Percentiles rank a stretch among this genome's conserved stretches.
phyloP scores from a whole-genome alignment of 2,797 vertebrate genomes.

The Sebastes aleutianus region DNA sequence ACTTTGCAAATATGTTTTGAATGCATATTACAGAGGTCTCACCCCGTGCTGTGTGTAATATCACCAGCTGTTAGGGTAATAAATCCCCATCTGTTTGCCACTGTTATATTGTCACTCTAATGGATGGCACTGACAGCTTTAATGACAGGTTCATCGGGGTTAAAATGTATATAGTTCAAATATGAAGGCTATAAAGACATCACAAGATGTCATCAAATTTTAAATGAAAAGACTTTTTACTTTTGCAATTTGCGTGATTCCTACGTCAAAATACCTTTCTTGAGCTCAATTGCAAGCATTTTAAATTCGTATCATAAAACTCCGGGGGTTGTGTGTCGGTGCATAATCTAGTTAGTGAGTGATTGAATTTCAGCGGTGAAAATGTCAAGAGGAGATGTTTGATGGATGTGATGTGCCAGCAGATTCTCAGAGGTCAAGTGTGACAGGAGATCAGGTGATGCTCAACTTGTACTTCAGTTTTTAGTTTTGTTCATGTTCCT shows the following conservation, averaged over 20 bases:
- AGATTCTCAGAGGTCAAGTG: conserved; percentile 22
- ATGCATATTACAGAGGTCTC: not conserved
- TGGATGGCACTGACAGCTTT: conserved; percentile 36
- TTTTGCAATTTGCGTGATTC: not conserved
- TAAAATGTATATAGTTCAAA: conserved; percentile 19
- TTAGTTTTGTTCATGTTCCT: not conserved
- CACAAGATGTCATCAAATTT: not conserved
- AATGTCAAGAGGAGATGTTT: not conserved
- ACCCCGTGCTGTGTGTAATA: not conserved
- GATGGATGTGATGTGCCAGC: conserved; percentile 22
- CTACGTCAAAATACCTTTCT: not conserved
- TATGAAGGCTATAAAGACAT: not conserved
- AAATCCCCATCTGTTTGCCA: conserved; percentile 15
- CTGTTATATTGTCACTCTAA: not conserved
- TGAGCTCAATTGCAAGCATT: not conserved
- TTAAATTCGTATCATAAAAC: not conserved
- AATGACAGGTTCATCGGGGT: conserved; percentile 16
- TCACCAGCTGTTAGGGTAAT: not conserved
- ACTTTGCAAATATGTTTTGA: not conserved
- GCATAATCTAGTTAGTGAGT: not conserved
- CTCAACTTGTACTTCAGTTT: not conserved
- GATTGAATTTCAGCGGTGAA: not conserved
- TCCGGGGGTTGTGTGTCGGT: not conserved
- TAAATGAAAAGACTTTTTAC: not conserved
- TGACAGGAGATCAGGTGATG: not conserved